Conservation (phyloP, 2,797 vertebrate species). For the Danio choprae region DNA sequence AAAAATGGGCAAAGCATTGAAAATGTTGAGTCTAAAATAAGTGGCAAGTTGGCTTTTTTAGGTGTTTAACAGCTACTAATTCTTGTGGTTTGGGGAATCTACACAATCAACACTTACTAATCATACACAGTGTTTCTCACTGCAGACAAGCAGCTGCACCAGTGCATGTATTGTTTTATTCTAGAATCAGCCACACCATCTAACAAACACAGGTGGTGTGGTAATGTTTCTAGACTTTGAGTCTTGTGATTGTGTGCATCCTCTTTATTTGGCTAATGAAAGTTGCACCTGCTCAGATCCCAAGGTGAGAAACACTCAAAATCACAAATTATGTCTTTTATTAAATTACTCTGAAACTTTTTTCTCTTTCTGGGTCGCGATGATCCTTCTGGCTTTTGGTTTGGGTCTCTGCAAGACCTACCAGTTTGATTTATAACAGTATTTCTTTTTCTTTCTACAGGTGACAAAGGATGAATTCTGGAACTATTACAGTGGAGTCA, state of each 20-base stretch:
- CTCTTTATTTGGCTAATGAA: slow-evolving; percentile 45
- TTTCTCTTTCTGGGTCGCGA: slow-evolving; percentile 21
- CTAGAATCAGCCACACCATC: slow-evolving; percentile 49
- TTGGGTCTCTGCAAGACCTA: not conserved
- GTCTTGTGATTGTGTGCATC: slow-evolving; percentile 14
- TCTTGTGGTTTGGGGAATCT: slow-evolving; percentile 11
- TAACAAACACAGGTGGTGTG: slow-evolving; percentile 57
- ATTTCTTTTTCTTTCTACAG: slow-evolving; percentile 65
- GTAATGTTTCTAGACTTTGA: slow-evolving; percentile 12
- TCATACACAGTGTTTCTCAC: slow-evolving; percentile 50
- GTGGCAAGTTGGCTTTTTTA: slow-evolving; percentile 12
- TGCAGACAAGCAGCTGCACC: slow-evolving; percentile 42
- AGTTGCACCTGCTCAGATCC: slow-evolving; percentile 50
- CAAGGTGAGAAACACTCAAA: slow-evolving; percentile 48
- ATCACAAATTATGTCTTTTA: slow-evolving; percentile 5
- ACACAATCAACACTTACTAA: slow-evolving; percentile 12
- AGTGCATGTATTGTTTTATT: slow-evolving; percentile 28
- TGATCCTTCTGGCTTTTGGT: slow-evolving; percentile 19
- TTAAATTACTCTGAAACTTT: not conserved
- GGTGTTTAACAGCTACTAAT: slow-evolving; percentile 25
- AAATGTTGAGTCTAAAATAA: slow-evolving; percentile 17
- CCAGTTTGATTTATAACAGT: slow-evolving; percentile 21
- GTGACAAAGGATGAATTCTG: slow-evolving; percentile 86
- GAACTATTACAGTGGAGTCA: slow-evolving; percentile 86
- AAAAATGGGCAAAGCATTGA: slow-evolving; percentile 22